Percentiles rank a stretch among this genome's conserved stretches.
phyloP scores from a whole-genome alignment of 2,888 invertebrate species.

The Synanthedon tipuliformis region DNA sequence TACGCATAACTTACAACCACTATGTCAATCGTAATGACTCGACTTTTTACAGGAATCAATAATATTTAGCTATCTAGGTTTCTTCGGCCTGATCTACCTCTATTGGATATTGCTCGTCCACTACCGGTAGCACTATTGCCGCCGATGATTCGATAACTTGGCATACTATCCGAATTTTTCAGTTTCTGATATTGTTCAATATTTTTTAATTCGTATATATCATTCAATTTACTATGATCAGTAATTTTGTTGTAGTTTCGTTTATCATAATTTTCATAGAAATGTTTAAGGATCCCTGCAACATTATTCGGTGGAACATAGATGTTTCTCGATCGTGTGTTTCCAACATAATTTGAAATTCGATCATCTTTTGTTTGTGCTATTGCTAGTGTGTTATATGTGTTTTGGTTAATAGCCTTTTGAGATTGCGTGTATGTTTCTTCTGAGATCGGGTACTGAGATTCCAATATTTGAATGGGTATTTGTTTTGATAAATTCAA shows the following conservation, averaged over 20 bases:
- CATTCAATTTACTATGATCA: too few relatives aligned
- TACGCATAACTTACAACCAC: too few relatives aligned
- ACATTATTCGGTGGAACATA: neutral
- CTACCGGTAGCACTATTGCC: conserved; percentile 46
- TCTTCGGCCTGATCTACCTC: conserved; percentile 30
- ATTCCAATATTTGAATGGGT: neutral
- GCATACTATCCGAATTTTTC: neutral
- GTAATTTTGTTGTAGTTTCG: too few relatives aligned
- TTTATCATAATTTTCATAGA: neutral
- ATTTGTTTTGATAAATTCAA: conserved; percentile 6
- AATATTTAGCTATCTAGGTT: too few relatives aligned
- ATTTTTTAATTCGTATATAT: neutral
- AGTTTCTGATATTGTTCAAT: neutral
- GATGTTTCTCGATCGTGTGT: neutral
- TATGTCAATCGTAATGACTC: too few relatives aligned
- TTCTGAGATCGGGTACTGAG: neutral
- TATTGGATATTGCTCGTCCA: conserved; percentile 39
- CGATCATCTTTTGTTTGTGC: neutral
- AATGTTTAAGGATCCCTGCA: neutral
- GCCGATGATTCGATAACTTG: conserved; percentile 40
- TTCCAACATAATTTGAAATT: neutral
- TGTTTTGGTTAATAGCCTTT: too few relatives aligned
- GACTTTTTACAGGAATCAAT: too few relatives aligned
- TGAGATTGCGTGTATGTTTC: neutral
- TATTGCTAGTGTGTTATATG: neutral